Base-by-base conservation (phyloP, 1,140 invertebrate species). In the Acromyrmex heyeri region DNA sequence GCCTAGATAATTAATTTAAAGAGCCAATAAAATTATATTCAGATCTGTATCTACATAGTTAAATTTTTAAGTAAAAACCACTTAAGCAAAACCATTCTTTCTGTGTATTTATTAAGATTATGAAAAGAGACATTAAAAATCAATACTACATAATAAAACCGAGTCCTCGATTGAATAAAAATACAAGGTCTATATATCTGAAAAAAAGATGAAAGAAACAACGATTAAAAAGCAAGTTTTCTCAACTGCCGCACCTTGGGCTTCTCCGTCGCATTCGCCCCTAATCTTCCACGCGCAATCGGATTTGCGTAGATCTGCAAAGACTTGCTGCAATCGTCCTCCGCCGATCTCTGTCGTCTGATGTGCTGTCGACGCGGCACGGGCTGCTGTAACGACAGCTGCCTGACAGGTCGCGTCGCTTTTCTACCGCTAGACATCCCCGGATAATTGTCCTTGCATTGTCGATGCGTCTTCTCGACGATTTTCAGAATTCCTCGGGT, bases 271-370 rank as follows among this genome's bases (percentile, higher is more conserved):
- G 75, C 77, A 61, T 53, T 90, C 3, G 86, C 70, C 1, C 87
- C 78, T 18, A 64, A 70, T 69, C 82, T 90, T 12, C 75, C 72
- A 44, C 67, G 69, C 57, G 73, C 73, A 3, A 87, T 59, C 1
- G 86, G 75, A 34, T 87, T 91, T 6, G 89, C 78, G 7, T 91
- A 89, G 14, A 92, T 87, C 38, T 90, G 86, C n/a, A 91, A 21
- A 3, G 89, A 91, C 34, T 92, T 93, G 2, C 93, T 92, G 30
- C 64, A 81, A 72, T 89, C 82, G 27, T 94, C 93, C 21, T 95
- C 95, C 5, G 94, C 92, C 0, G 95, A 95, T 89, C 92, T 91
- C 59, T 95, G 95, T 24, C 94, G 91, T 24, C 94, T 92, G 2
- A 95, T 86, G 8, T 93, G 93, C 7, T 92, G 92, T 8, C 91